Percentiles rank a stretch among this genome's conserved stretches.
Conservation (phyloP, 2,888 invertebrate genomes). For the Laothoe populi region DNA sequence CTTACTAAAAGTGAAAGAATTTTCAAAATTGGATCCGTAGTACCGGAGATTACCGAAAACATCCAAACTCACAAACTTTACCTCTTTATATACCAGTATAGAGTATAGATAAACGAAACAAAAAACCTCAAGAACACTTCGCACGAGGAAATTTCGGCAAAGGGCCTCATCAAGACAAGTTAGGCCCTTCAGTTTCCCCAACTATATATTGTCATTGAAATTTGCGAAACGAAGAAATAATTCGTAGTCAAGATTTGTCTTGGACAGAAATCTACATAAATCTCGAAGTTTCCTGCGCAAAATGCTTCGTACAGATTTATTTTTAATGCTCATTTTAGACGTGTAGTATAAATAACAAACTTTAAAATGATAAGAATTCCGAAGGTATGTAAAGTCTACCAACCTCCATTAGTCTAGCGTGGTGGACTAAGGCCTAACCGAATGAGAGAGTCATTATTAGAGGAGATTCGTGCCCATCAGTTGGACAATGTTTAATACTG, state of each 20-base stretch:
- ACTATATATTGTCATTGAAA: conserved; percentile 51
- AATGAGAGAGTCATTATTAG: no score
- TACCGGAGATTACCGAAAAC: no score
- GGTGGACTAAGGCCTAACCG: no score
- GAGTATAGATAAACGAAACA: conserved; percentile 19
- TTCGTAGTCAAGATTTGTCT: conserved; percentile 31
- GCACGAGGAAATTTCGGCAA: conserved; percentile 16
- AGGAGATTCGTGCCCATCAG: no score
- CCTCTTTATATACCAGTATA: no score
- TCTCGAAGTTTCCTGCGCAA: conserved; percentile 29
- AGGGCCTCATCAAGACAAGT: conserved; percentile 25
- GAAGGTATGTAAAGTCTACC: no score
- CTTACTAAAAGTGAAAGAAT: no score
- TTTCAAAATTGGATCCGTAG: no score
- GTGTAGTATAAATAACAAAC: conserved; percentile 4
- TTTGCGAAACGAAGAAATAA: conserved; percentile 30
- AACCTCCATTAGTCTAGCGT: no score
- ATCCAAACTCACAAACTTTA: no score
- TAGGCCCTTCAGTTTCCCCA: conserved; percentile 28
- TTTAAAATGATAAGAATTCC: no score
- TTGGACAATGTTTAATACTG: no score
- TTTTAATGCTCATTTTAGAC: conserved; percentile 19
- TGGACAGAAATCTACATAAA: conserved; percentile 33
- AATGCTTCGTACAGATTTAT: conserved; percentile 19
- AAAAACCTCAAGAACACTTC: conserved; percentile 10